Percentiles rank a stretch among this genome's conserved stretches.
Evolutionary conservation across 2,888 invertebrate species (phyloP).

Genomic region (Eumerus sabulonum): DNA sequence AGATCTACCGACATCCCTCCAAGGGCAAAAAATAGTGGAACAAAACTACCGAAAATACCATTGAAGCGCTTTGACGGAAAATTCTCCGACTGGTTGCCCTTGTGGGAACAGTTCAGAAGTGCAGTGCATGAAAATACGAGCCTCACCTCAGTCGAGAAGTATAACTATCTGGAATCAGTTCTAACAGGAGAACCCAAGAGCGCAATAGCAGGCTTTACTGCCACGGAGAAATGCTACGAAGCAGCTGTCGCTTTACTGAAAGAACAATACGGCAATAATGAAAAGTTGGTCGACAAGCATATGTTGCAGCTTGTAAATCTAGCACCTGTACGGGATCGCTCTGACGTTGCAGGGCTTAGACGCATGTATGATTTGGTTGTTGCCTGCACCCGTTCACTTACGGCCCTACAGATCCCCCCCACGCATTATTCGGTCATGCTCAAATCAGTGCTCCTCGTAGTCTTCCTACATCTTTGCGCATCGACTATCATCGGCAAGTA

Average conservation of each 20-base stretch:
- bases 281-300: constrained; percentile 13
- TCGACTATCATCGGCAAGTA: constrained; percentile 24
- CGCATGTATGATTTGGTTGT: constrained; percentile 5
- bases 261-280: constrained; percentile 33
- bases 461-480: constrained; percentile 21
- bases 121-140: constrained; percentile 22
- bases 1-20: neutral
- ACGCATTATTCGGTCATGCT: constrained; percentile 35
- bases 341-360: constrained; percentile 12
- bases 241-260: constrained; percentile 23
- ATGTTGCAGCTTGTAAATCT: constrained; percentile 15
- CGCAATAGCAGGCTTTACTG: constrained; percentile 31
- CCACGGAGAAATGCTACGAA: constrained; percentile 26
- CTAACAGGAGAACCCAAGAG: constrained; percentile 31
- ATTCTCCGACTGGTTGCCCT: constrained; percentile 26
- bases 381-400: constrained; percentile 8
- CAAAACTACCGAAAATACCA: constrained; percentile 4
- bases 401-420: constrained; percentile 1
- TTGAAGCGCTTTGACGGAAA: constrained; percentile 36
- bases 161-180: constrained; percentile 29
- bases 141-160: constrained; percentile 14
- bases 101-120: constrained; percentile 37
- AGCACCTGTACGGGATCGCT: constrained; percentile 1
- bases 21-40: neutral
- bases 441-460: constrained; percentile 10